Base-by-base conservation (phyloP, 2,888 invertebrate genomes). In the Laothoe populi region DNA sequence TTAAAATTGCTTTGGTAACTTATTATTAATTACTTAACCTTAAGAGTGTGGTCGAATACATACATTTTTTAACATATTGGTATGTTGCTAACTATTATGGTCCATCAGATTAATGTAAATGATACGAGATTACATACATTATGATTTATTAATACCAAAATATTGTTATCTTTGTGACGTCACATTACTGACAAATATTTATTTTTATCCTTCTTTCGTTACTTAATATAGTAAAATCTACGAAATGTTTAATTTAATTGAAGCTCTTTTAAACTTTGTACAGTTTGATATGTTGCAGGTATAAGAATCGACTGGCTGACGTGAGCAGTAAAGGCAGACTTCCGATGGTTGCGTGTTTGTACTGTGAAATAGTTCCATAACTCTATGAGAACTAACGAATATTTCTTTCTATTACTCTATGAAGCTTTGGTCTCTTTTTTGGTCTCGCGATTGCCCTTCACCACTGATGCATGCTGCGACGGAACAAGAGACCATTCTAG, bases 1-100 rank as follows among this genome's bases (percentile, higher is more conserved):
- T 76, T 72, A 70, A 84, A 83, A 89, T 89, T 88, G 90, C 92
- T 92, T 92, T 92, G 92, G 92, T 92, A 92, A 92, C 92, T 91
- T 87, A 90, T 81, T 82, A 65, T 61, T 79, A 78, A 74, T 77
- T 78, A 80, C 82, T 83, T 84, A 86, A 65, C 63, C 75, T 81
- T 81, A 68, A 65, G 60, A 67, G 66, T 72, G 73, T 79, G 75
- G 71, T 81, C 74, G 69, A 66, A 71, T 69, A 68, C 60, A 26
- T 64, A 61, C 57, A 61, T 65, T 63, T 68, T 64, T 24, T 2
- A 40, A 38, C 40, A n/a, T 31, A 31, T 31, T 31, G n/a, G n/a
- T n/a, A 45, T 10, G 3, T 10, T 31, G 31, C 31, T 49, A 49
- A 31, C 31, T 49, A 49, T 31, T 49, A 49, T 49, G 49, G 49